Percentiles rank a stretch among this genome's conserved stretches.
These are phyloP conservation scores for Tachuris rubrigastra DNA, from an alignment of 2,113 vertebrate genomes.

Conservation along the genomic window DNA sequence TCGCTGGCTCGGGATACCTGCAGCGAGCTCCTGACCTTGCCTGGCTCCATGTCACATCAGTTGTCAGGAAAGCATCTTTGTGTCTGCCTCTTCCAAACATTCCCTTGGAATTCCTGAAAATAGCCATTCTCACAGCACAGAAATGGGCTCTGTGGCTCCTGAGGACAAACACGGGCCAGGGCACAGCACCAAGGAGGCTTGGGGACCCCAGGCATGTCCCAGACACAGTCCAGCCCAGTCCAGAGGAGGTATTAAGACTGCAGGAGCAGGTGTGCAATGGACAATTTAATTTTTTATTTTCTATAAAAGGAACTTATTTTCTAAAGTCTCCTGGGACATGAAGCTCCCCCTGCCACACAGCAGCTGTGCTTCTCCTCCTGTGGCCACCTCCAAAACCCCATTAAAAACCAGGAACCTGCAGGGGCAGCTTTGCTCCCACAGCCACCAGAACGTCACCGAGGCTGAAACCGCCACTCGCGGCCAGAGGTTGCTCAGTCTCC, in stretches of 20 bases:
- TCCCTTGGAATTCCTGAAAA: neutral
- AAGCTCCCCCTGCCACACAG: neutral
- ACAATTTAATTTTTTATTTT: neutral
- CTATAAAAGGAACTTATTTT: neutral
- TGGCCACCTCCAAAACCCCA: neutral
- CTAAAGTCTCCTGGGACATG: neutral
- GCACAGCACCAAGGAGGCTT: rapidly evolving
- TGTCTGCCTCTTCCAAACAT: neutral
- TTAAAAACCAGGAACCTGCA: neutral
- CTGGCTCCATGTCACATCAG: rapidly evolving
- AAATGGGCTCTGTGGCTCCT: neutral
- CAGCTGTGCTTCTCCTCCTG: neutral
- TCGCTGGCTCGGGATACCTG: rapidly evolving
- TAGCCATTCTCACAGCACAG: rapidly evolving
- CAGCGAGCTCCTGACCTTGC: rapidly evolving
- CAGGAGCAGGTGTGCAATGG: neutral
- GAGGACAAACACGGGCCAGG: neutral
- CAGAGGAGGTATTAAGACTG: neutral
- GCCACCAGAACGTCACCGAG: neutral
- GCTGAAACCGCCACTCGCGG: rapidly evolving
- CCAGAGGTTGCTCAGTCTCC: neutral
- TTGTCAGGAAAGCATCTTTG: neutral
- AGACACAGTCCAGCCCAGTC: neutral
- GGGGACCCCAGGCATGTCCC: rapidly evolving
- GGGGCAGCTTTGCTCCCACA: neutral